Base-by-base conservation (phyloP, 2,113 vertebrate genomes). In the Theropithecus gelada region DNA sequence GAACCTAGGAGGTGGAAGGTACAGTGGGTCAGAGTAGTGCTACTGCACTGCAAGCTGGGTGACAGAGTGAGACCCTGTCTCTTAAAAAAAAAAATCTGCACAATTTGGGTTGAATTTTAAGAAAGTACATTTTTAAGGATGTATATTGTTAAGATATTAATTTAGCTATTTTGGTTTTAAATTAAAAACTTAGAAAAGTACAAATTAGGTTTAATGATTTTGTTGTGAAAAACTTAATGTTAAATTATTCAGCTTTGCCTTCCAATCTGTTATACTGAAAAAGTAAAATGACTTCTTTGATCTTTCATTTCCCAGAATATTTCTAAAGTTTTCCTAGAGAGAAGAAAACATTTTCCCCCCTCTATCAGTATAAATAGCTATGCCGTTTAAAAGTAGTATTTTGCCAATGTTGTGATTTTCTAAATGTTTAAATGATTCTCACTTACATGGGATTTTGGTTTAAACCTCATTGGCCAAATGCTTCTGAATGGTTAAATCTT, bases 401-500 rank as follows among this genome's bases (percentile, higher is more conserved):
- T 50, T 88, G 22, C 16, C 48, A 55, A 1, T 38, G 35, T 64
- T 52, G 83, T 81, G 45, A 81, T 45, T 96, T 88, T 90, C 59
- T 84, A 86, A 81, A 72, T 64, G 38, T 93, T 82, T 85, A 80
- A 73, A 52, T 68, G 38, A 75, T 70, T 70, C 40, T 78, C 50
- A 93, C 50, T 84, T 72, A 50, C 14, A 25, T 82, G 38, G 61
- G 61, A 75, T 50, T 85, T 76, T 94, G 43, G 57, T 64, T 73
- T 75, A 92, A 94, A 76, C 5, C 40, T 93, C 8, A 50, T n/a
- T 27, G 45, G n/a, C 52, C 68, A 78, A 57, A 93, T 86, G 88
- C 30, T 97, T 93, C 40, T 80, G 25, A 88, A 68, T 80, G 23
- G 11, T 91, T 95, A 73, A 90, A 50, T 66, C 32, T 90, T 86